Conservation (phyloP, 2,888 invertebrate species). For the Pandemis corylana region DNA sequence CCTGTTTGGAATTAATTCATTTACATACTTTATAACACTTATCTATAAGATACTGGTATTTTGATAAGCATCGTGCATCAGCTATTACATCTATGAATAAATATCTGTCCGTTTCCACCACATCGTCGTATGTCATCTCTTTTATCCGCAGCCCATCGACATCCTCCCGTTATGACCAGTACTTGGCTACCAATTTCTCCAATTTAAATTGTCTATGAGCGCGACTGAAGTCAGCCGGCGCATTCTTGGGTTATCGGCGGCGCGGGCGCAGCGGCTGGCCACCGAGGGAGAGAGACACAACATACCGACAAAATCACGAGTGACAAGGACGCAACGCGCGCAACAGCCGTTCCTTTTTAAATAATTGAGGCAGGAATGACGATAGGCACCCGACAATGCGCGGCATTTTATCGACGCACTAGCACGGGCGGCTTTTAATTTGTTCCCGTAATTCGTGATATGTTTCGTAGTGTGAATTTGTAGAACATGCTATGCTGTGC, state of each 20-base stretch:
- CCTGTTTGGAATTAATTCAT: slow-evolving; percentile 5
- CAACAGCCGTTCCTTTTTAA: slow-evolving; percentile 78
- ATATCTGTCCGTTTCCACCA: slow-evolving; percentile 28
- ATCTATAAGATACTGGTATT: slow-evolving; percentile 23
- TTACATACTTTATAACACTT: slow-evolving; percentile 16
- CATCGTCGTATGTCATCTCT: slow-evolving; percentile 16
- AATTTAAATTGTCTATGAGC: slow-evolving; percentile 84
- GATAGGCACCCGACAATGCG: slow-evolving; percentile 79
- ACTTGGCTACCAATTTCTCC: slow-evolving; percentile 79
- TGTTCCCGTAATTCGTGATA: slow-evolving; percentile 70
- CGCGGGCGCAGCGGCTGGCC: slow-evolving; percentile 71
- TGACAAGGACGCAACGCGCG: slow-evolving; percentile 66
- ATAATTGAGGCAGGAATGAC: slow-evolving; percentile 82
- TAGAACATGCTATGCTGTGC: neutral
- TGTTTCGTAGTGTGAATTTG: slow-evolving; percentile 30
- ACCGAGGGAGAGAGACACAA: slow-evolving; percentile 60
- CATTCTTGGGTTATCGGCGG: slow-evolving; percentile 81
- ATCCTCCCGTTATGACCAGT: slow-evolving; percentile 68
- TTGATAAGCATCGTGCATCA: slow-evolving; percentile 26
- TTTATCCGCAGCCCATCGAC: slow-evolving; percentile 40
- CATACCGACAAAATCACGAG: slow-evolving; percentile 60
- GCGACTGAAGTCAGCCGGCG: slow-evolving; percentile 82
- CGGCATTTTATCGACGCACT: slow-evolving; percentile 79
- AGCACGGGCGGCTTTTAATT: slow-evolving; percentile 76
- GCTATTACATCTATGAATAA: slow-evolving; percentile 37